Base-by-base conservation (phyloP, 2,797 vertebrate genomes). In the Aldrovandia affinis region DNA sequence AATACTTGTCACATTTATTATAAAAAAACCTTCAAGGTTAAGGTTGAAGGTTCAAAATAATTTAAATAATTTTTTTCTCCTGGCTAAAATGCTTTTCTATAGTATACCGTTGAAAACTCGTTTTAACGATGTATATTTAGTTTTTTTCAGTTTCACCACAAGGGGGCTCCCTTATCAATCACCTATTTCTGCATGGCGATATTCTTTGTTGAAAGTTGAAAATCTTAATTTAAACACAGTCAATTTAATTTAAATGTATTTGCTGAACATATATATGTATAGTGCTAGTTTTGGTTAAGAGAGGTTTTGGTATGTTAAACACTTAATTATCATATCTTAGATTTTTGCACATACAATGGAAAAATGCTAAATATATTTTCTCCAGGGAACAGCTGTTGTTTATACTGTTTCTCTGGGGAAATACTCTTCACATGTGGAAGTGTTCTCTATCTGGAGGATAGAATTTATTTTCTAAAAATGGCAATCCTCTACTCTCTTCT, bases 151-250 rank as follows among this genome's bases (percentile, higher is more conserved):
- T 65, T 84, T 59, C 68, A 59, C 85, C 83, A 87, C 85, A 80
- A 83, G 86, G 55, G 85, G 83, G 83, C 77, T 79, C 54, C 2
- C 59, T 78, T 78, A 39, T 80, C 57, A 82, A 47, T 83, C 39
- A 82, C 42, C 57, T 33, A 75, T 30, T 30, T 12, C 25, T 52
- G 18, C 22, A n/a, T 44, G n/a, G n/a, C 36, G 81, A 65, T 20
- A 57, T 57, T 57, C 18, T 57, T 14, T 57, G 3, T 57, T 14
- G 12, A 0, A 30, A 28, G 7, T 9, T 65, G 25, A 14, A 28
- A 52, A 52, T 52, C n/a, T 30, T 30, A 65, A 30, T 59, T 59
- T 22, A 4, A 18, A 6, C 20, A 25, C 57, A 8, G 14, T 59
- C 15, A 9, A 54, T 54, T 59, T 0, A 50, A 50, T 50, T 5